Conservation (phyloP, 2,888 invertebrate species). For the Ashinkailepas kermadecensis region DNA sequence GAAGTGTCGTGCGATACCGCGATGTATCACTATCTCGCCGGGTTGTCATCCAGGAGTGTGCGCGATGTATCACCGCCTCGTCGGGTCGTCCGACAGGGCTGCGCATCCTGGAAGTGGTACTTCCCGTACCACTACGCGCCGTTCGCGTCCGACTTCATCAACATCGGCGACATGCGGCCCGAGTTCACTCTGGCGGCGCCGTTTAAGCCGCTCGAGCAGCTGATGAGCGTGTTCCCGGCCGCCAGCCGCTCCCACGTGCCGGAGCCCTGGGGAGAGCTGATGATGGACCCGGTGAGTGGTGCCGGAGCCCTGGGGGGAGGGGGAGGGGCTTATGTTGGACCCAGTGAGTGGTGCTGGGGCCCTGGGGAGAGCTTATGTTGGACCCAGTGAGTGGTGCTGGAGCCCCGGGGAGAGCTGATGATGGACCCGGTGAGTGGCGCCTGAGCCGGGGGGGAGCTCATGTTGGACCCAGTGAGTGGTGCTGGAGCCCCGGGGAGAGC, state of each 20-base stretch:
- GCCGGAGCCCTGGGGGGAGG: constrained; percentile 84
- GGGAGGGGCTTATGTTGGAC: constrained; percentile 87
- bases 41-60: no score
- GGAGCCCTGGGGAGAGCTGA: constrained; percentile 81
- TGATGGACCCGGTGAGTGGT: constrained; percentile 70
- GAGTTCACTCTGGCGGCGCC: constrained; percentile 87
- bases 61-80: constrained; percentile 21
- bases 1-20: no score
- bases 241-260: constrained; percentile 93
- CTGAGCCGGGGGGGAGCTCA: constrained; percentile 85
- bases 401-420: constrained; percentile 90
- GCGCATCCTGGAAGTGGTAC: constrained; percentile 99
- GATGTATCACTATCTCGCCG: no score
- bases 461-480: constrained; percentile 70
- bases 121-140: constrained; percentile 99
- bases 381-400: constrained; percentile 66
- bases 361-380: constrained; percentile 90
- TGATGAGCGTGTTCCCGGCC: constrained; percentile 99
- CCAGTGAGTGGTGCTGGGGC: constrained; percentile 64
- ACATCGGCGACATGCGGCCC: constrained; percentile 74
- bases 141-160: constrained; percentile 96
- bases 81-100: constrained; percentile 53
- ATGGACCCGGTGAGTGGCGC: constrained; percentile 64
- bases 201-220: constrained; percentile 94
- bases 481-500: constrained; percentile 80